Evolutionary conservation across 2,797 vertebrate genomes (phyloP), one percentile per base, ranked within the genome.

Genomic region (Alauda arvensis): DNA sequence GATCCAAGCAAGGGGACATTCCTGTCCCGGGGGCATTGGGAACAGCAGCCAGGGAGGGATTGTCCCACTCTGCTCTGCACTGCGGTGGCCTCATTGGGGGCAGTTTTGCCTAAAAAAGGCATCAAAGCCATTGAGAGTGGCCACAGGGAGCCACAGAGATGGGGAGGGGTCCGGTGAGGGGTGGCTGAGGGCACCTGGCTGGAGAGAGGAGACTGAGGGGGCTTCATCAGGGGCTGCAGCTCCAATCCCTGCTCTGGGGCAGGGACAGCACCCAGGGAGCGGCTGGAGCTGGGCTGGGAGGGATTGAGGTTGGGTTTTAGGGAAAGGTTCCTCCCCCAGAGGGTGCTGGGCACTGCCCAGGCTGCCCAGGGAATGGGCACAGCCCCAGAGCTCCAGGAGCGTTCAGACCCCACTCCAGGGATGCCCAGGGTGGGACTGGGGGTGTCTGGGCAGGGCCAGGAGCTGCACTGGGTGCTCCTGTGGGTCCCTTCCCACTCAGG

Each of bases 281-380:
- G 10, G 7, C 55, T 66, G 39, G 28, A 24, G 70, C 33, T 39
- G 61, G 2, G 13, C 3, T 39, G 18, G 61, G 45, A 8, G n/a
- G 31, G 0, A 40, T 40, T 31, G 2, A 18, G 62, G 42, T 0
- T 62, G 72, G 12, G 14, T 0, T 1, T 4, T 1, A 23, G 40
- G 49, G 4, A 1, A 37, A 63, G 57, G 31, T 1, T 29, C n/a
- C 17, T 42, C 26, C 57, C 37, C 37, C 65, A n/a, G 34, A 48
- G 26, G 62, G 18, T n/a, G 49, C 26, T 56, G 49, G 72, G 6
- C 19, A 20, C 18, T 0, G 29, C 29, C 25, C 42, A 33, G 66
- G 48, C 59, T 56, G 25, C 49, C 66, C 37, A 37, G 37, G 37
- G 37, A 37, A 37, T 37, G 37, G 37, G 37, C 37, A 37, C 37